These are phyloP conservation scores for Hiodon tergisus DNA, from an alignment of 2,113 vertebrate species.

Conservation along the genomic window DNA sequence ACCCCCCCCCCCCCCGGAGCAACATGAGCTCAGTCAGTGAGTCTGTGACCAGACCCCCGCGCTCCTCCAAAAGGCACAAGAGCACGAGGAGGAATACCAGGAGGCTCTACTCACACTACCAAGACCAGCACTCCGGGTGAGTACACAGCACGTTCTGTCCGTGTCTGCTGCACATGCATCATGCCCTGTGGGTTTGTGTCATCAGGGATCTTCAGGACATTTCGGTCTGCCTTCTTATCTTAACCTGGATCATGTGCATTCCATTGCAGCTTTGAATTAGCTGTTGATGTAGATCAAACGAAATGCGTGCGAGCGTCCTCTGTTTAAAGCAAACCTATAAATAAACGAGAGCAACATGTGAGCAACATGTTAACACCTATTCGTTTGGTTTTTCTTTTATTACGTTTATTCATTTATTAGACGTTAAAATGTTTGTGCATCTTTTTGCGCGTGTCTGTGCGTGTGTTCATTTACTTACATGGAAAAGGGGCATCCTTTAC, in stretches of 20 bases:
- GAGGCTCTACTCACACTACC: constrained; percentile 70
- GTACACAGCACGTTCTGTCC: constrained; percentile 26
- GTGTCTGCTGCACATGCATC: too few species aligned
- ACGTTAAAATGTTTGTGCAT: too few species aligned
- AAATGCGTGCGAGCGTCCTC: background rate
- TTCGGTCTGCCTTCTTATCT: background rate
- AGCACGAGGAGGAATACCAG: constrained; percentile 68
- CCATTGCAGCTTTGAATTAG: background rate
- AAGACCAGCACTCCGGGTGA: constrained; percentile 78
- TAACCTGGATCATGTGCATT: background rate
- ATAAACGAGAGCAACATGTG: too few species aligned
- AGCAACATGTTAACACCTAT: too few species aligned
- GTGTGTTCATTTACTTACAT: too few species aligned
- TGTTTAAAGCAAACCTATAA: background rate
- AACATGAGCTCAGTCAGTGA: constrained; percentile 52
- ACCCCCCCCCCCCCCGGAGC: too few species aligned
- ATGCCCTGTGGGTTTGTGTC: background rate
- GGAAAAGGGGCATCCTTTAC: too few species aligned
- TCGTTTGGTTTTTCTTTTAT: too few species aligned
- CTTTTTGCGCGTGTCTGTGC: too few species aligned
- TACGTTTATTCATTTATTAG: too few species aligned
- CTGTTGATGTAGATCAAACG: background rate
- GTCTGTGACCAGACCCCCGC: constrained; percentile 52
- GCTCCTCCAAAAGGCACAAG: constrained; percentile 65
- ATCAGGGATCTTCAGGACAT: background rate